Percentiles rank a stretch among this genome's conserved stretches.
Conservation (phyloP, 2,113 vertebrate genomes). For the Psittacus erithacus region DNA sequence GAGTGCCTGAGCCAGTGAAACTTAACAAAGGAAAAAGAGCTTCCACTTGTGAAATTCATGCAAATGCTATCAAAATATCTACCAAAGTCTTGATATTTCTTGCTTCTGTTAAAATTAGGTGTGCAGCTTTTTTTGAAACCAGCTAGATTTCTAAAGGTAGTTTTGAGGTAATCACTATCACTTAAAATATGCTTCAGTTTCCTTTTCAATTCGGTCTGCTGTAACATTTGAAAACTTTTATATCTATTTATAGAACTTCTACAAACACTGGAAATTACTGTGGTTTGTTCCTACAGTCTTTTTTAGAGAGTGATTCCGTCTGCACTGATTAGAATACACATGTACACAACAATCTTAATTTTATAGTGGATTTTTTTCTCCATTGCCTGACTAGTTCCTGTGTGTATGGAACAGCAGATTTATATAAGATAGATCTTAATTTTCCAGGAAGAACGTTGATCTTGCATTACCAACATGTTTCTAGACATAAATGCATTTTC, state of each 20-base stretch:
- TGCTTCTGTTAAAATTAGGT: neutral
- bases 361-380: neutral
- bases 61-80: neutral
- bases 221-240: neutral
- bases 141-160: neutral
- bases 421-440: neutral
- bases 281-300: neutral
- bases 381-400: neutral
- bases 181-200: neutral
- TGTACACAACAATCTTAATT: neutral
- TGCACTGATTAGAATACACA: accelerated
- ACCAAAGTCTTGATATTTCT: neutral
- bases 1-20: neutral
- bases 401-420: neutral
- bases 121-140: neutral
- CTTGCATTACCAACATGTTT: neutral
- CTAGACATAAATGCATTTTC: neutral
- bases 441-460: neutral
- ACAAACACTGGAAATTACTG: neutral
- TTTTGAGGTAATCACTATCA: neutral
- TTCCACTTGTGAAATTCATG: neutral
- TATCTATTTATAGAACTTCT: neutral
- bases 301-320: neutral
- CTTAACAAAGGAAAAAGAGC: neutral
- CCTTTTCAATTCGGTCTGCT: neutral